Percentiles rank a stretch among this genome's conserved stretches.
phyloP scores from a whole-genome alignment of 1,140 invertebrate species.

The Venustaconcha ellipsiformis region DNA sequence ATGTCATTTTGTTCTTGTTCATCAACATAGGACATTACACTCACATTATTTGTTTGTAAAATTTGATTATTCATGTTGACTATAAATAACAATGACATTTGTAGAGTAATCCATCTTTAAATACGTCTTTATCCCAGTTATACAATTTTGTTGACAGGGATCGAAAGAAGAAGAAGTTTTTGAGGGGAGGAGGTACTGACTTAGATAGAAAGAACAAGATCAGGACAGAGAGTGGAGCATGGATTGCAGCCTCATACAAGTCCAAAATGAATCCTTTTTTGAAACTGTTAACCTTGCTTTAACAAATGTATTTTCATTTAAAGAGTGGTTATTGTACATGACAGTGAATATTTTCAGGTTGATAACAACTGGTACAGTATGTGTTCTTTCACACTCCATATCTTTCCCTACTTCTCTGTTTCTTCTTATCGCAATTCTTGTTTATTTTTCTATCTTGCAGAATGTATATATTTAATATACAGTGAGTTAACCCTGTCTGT shows the following conservation, averaged over 20 bases:
- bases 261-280: conserved; percentile 82
- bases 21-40: no score
- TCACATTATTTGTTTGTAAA: no score
- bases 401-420: background rate
- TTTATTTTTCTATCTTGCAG: background rate
- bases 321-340: background rate
- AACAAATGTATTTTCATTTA: background rate
- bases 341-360: background rate
- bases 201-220: conserved; percentile 82
- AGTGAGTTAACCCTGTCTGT: no score
- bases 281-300: background rate
- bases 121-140: no score
- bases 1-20: no score
- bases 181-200: conserved; percentile 73
- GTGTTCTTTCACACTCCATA: conserved; percentile 84
- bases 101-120: no score
- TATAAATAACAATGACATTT: no score
- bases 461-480: background rate
- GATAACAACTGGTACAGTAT: conserved; percentile 61
- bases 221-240: conserved; percentile 92
- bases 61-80: no score
- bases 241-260: conserved; percentile 95
- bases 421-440: background rate
- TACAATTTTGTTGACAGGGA: conserved; percentile 74
- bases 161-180: conserved; percentile 92